A percentile compares a stretch with the other conserved stretches of the same genome.
Evolutionary conservation across 1,140 invertebrate species (phyloP).

Genomic region (Lepidurus apus): DNA sequence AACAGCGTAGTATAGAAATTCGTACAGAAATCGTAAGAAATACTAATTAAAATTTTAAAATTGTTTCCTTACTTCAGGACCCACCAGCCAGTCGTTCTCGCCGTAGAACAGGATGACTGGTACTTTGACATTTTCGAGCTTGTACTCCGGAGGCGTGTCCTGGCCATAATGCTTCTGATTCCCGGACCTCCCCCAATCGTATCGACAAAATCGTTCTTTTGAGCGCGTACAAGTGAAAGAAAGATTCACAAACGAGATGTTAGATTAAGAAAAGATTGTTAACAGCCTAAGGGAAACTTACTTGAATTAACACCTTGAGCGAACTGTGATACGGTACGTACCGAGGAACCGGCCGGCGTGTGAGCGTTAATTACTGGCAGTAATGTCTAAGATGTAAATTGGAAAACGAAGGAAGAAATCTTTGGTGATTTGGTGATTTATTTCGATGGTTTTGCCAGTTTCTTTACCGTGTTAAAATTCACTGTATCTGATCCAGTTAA

Average conservation of each 20-base stretch:
- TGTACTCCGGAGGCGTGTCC: slow-evolving; percentile 45
- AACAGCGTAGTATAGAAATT: not conserved
- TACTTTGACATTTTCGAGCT: slow-evolving; percentile 41
- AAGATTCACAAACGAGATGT: not conserved
- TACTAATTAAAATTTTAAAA: not conserved
- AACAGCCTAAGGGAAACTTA: slow-evolving; percentile 37
- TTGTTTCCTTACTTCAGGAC: slow-evolving; percentile 41
- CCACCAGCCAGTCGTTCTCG: slow-evolving; percentile 46
- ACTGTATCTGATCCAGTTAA: slow-evolving; percentile 60
- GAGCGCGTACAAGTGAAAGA: not conserved
- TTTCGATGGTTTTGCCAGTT: slow-evolving; percentile 25
- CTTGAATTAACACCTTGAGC: slow-evolving; percentile 47
- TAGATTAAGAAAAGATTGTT: not conserved
- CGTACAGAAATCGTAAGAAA: not conserved
- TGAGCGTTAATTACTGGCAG: slow-evolving; percentile 42
- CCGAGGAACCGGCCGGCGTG: slow-evolving; percentile 38
- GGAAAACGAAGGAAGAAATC: not conserved
- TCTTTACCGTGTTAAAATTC: slow-evolving; percentile 58
- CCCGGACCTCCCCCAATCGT: slow-evolving; percentile 27
- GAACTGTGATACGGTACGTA: slow-evolving; percentile 42
- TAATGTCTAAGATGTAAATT: slow-evolving; percentile 39
- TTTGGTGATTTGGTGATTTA: not conserved
- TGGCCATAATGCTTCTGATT: slow-evolving; percentile 39
- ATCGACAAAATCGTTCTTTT: slow-evolving; percentile 13
- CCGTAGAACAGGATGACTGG: slow-evolving; percentile 46